Percentiles rank a stretch among this genome's conserved stretches.
These are phyloP conservation scores for Lymantria monacha DNA, from an alignment of 2,888 invertebrate genomes.

Conservation along the genomic window DNA sequence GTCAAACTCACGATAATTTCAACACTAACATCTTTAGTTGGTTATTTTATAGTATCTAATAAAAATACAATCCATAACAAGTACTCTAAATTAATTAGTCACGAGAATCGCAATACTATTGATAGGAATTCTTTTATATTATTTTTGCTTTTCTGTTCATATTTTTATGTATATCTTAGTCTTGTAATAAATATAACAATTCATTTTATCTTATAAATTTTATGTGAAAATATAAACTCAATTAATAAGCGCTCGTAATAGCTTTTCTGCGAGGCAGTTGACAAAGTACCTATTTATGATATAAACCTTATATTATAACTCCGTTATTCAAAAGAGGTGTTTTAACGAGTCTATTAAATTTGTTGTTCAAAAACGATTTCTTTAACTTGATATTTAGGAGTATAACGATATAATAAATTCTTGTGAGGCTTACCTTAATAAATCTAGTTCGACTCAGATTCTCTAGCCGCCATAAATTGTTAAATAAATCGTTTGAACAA, in stretches of 20 bases:
- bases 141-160: too few relatives aligned
- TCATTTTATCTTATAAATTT: not conserved
- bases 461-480: slow-evolving; percentile 69
- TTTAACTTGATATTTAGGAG: slow-evolving; percentile 51
- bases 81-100: too few relatives aligned
- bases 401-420: slow-evolving; percentile 63
- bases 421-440: slow-evolving; percentile 67
- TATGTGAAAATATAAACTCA: slow-evolving; percentile 1
- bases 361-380: slow-evolving; percentile 45
- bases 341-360: slow-evolving; percentile 43
- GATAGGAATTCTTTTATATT: too few relatives aligned
- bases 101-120: too few relatives aligned
- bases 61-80: too few relatives aligned
- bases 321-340: slow-evolving; percentile 27
- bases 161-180: not conserved
- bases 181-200: not conserved
- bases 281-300: slow-evolving; percentile 14
- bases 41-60: too few relatives aligned
- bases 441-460: slow-evolving; percentile 72
- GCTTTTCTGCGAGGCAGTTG: slow-evolving; percentile 10
- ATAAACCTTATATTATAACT: slow-evolving; percentile 25
- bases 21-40: too few relatives aligned
- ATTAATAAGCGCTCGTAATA: slow-evolving; percentile 15
- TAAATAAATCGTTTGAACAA: slow-evolving; percentile 71
- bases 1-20: too few relatives aligned